Conservation (phyloP, 2,888 invertebrate species). For the Drosophila stalkeri region DNA sequence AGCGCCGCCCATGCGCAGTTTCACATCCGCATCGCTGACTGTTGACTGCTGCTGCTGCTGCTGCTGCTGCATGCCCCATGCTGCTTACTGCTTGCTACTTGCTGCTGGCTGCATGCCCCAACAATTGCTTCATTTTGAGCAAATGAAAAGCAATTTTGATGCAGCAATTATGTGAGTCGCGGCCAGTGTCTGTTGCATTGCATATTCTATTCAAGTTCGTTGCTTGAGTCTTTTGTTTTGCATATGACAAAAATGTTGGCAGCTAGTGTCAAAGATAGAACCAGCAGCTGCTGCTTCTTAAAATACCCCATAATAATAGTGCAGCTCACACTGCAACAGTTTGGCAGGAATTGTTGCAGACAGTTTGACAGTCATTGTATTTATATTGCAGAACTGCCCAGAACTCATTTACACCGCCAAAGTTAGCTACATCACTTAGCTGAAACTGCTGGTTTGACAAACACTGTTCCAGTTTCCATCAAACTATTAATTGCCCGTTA, state of each 20-base stretch:
- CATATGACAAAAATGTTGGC: conserved; percentile 68
- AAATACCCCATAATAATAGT: conserved; percentile 29
- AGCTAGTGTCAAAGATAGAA: conserved; percentile 48
- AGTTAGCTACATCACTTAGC: too few relatives aligned
- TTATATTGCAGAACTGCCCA: background rate
- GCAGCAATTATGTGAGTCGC: conserved; percentile 63
- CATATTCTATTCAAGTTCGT: conserved; percentile 51
- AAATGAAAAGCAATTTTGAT: conserved; percentile 77
- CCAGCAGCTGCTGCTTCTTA: conserved; percentile 22
- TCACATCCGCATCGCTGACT: conserved; percentile 73
- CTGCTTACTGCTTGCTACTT: conserved; percentile 9
- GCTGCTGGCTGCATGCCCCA: conserved; percentile 30
- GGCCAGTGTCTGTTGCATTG: conserved; percentile 18
- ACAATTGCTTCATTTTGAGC: conserved; percentile 77
- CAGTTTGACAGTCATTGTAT: background rate
- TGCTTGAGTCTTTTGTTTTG: conserved; percentile 71
- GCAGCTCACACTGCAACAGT: conserved; percentile 8
- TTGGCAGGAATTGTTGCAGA: background rate
- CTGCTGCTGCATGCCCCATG: conserved; percentile 4
- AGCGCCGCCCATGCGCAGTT: conserved; percentile 71
- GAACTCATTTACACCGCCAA: background rate
- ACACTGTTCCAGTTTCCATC: conserved; percentile 1
- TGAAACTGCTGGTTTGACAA: background rate
- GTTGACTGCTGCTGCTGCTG: conserved; percentile 25
- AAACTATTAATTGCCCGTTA: conserved; percentile 12